Evolutionary conservation across 2,797 vertebrate species (phyloP).

Genomic region (Muraenolepis orangiensis): DNA sequence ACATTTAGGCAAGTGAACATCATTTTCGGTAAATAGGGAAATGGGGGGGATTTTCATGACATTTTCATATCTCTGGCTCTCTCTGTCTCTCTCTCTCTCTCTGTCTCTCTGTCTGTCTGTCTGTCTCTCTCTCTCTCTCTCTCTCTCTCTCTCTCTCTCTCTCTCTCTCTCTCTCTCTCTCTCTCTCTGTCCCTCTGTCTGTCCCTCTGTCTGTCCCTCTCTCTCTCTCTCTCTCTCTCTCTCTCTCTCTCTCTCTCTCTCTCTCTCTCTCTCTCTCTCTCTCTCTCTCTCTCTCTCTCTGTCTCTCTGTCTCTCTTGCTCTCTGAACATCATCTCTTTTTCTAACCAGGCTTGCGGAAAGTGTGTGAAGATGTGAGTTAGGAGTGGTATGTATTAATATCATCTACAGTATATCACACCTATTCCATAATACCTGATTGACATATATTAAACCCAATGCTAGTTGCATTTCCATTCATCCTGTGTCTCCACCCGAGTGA

Average conservation of each 20-base stretch:
- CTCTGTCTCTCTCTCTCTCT: neutral
- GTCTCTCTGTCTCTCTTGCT: too few species aligned
- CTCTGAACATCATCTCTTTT: too few species aligned
- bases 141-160: neutral
- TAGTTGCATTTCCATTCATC: too few species aligned
- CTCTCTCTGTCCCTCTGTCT: too few species aligned
- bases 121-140: neutral
- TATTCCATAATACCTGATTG: neutral
- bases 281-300: neutral
- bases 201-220: neutral
- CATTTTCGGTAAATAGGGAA: neutral
- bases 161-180: neutral
- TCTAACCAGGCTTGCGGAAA: too few species aligned
- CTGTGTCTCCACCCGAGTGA: neutral
- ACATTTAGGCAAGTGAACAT: neutral
- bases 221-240: neutral
- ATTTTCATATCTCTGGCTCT: neutral
- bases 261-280: neutral
- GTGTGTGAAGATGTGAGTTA: too few species aligned
- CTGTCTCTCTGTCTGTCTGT: neutral
- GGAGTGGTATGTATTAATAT: too few species aligned
- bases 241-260: neutral
- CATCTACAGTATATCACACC: neutral
- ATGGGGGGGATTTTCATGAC: neutral
- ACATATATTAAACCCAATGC: too few species aligned